These are phyloP conservation scores for Panagrolaimus sp. DNA, from an alignment of 1,140 invertebrate genomes.

Conservation along the genomic window DNA sequence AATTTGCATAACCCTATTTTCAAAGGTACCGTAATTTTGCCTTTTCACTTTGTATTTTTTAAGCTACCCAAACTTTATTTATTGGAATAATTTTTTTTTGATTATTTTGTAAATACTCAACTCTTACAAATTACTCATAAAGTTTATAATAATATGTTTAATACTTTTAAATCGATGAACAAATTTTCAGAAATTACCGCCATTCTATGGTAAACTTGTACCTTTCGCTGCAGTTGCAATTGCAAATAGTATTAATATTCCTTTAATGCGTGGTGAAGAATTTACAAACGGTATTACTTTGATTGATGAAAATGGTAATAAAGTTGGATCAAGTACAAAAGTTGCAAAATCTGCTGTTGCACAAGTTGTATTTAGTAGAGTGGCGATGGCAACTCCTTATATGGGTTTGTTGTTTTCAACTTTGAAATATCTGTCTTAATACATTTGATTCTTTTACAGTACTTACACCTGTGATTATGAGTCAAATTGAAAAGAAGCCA, in stretches of 20 bases:
- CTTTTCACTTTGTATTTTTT: no score
- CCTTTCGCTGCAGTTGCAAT: constrained; percentile 94
- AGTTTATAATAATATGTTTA: no score
- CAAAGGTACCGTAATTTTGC: no score
- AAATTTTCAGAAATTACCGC: constrained; percentile 21
- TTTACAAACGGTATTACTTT: constrained; percentile 62
- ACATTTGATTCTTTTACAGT: not conserved
- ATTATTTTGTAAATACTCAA: no score
- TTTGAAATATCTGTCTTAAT: no score
- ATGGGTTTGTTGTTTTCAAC: constrained; percentile 63
- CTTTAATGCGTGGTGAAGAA: constrained; percentile 82
- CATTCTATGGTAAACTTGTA: constrained; percentile 31
- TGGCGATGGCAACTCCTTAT: constrained; percentile 80
- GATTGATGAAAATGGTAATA: constrained; percentile 61
- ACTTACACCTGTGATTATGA: constrained; percentile 40
- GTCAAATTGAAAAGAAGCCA: constrained; percentile 32
- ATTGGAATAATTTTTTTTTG: no score
- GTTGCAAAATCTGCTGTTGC: constrained; percentile 74
- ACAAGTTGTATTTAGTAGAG: constrained; percentile 79
- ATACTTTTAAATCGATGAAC: no score
- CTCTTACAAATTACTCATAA: no score
- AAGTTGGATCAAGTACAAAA: constrained; percentile 65
- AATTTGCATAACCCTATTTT: no score
- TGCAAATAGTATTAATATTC: constrained; percentile 97
- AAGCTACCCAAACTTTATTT: no score